Conservation (phyloP, 2,113 vertebrate genomes). For the Campylorhamphus procurvoides region DNA sequence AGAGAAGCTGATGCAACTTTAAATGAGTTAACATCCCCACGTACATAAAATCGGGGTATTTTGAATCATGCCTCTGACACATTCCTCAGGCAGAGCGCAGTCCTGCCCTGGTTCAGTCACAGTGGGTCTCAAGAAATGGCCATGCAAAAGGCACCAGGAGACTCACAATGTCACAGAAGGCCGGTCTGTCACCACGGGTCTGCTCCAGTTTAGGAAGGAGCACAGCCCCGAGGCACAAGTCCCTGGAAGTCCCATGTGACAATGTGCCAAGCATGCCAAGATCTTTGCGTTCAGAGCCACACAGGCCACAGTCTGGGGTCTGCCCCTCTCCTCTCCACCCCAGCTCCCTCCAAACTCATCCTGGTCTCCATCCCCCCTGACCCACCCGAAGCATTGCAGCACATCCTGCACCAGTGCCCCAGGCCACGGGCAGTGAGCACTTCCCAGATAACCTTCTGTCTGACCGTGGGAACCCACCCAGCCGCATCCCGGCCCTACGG, state of each 20-base stretch:
- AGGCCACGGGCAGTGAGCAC: background rate
- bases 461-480: background rate
- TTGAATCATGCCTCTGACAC: background rate
- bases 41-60: background rate
- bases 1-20: background rate
- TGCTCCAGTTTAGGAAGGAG: background rate
- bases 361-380: background rate
- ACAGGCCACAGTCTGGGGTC: too few relatives aligned
- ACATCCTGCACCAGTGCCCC: background rate
- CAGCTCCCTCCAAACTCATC: background rate
- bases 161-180: too few relatives aligned
- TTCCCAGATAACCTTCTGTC: background rate
- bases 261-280: fast-evolving
- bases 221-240: background rate
- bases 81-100: background rate
- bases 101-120: background rate
- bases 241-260: fast-evolving
- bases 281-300: background rate
- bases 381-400: fast-evolving
- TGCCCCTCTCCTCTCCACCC: background rate
- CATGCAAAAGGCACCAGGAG: background rate
- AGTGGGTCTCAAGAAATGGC: fast-evolving
- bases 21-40: background rate
- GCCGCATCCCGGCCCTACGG: fast-evolving
- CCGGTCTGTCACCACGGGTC: background rate